phyloP scores from a whole-genome alignment of 2,797 vertebrate species.

The Halcyon badia region DNA sequence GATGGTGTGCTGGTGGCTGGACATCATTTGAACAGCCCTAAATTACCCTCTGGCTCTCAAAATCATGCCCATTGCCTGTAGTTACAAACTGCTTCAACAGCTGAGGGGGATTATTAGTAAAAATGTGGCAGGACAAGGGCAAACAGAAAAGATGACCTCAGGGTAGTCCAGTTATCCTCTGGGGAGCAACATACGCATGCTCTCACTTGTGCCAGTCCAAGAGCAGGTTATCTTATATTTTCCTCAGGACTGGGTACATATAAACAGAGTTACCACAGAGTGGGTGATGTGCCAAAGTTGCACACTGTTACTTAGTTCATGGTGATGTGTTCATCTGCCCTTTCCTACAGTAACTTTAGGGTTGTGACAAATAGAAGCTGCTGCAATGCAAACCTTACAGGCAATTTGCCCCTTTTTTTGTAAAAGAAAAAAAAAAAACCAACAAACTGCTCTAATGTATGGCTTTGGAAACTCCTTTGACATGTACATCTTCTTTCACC shows the following conservation, averaged over 20 bases:
- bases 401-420: not conserved
- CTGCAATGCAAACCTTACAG: not conserved
- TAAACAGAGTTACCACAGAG: not conserved
- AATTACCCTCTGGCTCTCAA: not conserved
- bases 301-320: not conserved
- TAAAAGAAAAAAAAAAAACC: not conserved
- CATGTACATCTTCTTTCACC: not conserved
- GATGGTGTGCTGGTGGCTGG: not conserved
- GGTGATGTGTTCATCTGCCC: not conserved
- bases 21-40: not conserved
- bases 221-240: not conserved
- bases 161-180: not conserved
- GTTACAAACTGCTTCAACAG: not conserved
- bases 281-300: not conserved
- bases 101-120: not conserved
- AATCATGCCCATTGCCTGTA: not conserved
- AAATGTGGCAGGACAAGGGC: not conserved
- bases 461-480: not conserved
- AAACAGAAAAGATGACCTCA: not conserved
- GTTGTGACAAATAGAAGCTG: not conserved
- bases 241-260: rapidly evolving
- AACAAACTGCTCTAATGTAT: no score
- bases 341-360: no score
- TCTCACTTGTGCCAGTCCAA: not conserved
- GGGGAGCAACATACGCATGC: rapidly evolving